A percentile compares a stretch with the other conserved stretches of the same genome.
phyloP scores from a whole-genome alignment of 2,797 vertebrate genomes.

The Simalia tracyae region DNA sequence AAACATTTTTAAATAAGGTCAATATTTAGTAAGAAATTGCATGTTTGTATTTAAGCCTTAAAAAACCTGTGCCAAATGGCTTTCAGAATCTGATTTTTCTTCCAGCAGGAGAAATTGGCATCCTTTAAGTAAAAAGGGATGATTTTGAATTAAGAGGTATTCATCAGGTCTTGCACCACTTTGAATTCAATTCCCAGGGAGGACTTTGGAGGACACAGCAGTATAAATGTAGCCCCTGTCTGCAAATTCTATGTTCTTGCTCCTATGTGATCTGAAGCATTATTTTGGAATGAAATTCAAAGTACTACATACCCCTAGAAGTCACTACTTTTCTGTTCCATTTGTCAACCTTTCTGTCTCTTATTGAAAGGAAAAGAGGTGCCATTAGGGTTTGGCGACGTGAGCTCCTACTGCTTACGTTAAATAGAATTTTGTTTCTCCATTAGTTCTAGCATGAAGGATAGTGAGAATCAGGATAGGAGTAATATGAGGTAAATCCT shows the following conservation, averaged over 20 bases:
- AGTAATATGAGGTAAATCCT: not conserved
- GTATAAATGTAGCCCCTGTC: not conserved
- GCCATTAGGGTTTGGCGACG: not conserved
- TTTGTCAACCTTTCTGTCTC: not conserved
- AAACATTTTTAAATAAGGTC: not conserved
- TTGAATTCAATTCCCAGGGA: not conserved
- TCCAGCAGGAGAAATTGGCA: not conserved
- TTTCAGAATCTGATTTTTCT: too few relatives aligned
- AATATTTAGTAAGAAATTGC: not conserved
- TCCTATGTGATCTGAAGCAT: not conserved
- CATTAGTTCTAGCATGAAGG: not conserved
- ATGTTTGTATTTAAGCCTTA: not conserved
- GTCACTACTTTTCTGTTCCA: not conserved
- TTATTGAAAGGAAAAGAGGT: not conserved
- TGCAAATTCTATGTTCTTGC: not conserved
- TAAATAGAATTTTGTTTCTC: not conserved
- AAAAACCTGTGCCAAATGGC: not conserved
- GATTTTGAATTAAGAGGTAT: not conserved
- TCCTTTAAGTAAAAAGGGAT: not conserved
- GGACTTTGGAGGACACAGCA: not conserved
- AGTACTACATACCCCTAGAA: not conserved
- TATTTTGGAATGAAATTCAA: not conserved
- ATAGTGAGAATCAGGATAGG: not conserved
- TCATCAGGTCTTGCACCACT: not conserved
- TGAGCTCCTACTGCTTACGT: not conserved